Percentiles rank a stretch among this genome's conserved stretches.
phyloP scores from a whole-genome alignment of 2,113 vertebrate species.

The Elephas maximus region DNA sequence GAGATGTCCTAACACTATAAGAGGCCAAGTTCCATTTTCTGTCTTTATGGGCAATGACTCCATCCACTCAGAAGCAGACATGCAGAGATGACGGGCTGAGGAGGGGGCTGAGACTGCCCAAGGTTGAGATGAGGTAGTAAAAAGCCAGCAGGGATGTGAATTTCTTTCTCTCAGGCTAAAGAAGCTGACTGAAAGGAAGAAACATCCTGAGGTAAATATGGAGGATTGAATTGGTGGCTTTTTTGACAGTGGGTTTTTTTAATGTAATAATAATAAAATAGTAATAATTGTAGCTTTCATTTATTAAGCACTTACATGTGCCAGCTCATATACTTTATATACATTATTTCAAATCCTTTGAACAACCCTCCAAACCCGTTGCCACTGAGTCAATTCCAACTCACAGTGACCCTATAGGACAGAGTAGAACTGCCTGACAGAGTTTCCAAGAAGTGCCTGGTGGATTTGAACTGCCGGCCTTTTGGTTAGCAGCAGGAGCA shows the following conservation, averaged over 20 bases:
- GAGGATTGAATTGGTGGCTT: neutral
- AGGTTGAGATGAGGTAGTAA: neutral
- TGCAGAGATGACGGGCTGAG: neutral
- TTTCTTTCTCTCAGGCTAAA: neutral
- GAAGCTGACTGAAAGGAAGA: neutral
- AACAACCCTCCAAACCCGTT: neutral
- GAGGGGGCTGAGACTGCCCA: neutral
- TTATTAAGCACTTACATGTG: neutral
- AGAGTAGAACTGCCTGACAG: too few relatives aligned
- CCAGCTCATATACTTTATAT: neutral
- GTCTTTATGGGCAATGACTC: neutral
- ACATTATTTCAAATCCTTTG: neutral
- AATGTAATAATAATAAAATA: neutral
- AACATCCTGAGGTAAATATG: neutral
- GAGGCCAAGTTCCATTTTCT: neutral
- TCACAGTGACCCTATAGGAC: too few relatives aligned
- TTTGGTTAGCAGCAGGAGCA: too few relatives aligned
- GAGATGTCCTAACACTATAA: neutral
- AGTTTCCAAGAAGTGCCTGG: too few relatives aligned
- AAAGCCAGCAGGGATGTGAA: neutral
- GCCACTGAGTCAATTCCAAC: too few relatives aligned
- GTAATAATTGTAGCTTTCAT: neutral
- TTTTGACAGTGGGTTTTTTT: neutral
- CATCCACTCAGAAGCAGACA: neutral
- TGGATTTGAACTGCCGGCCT: too few relatives aligned